A percentile compares a stretch with the other conserved stretches of the same genome.
phyloP scores from a whole-genome alignment of 2,797 vertebrate species.

The Periophthalmus magnuspinnatus region DNA sequence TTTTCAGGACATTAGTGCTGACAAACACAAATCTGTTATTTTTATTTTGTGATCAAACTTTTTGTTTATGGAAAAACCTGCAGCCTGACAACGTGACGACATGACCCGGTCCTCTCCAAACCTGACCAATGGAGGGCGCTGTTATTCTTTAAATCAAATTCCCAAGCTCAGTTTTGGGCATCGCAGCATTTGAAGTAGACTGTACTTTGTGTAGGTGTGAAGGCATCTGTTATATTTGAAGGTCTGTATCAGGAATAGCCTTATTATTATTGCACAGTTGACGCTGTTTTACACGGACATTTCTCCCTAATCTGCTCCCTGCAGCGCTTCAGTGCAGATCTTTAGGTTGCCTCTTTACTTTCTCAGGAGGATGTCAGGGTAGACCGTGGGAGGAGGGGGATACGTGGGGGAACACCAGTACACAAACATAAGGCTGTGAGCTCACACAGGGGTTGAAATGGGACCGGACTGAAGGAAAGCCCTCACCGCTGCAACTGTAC shows the following conservation, averaged over 20 bases:
- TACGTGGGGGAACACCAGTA: slow-evolving; percentile 26
- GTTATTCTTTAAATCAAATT: slow-evolving; percentile 43
- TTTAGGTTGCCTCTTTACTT: slow-evolving; percentile 31
- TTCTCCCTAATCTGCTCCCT: background rate
- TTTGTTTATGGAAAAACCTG: no score
- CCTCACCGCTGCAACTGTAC: slow-evolving; percentile 19
- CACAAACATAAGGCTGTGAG: slow-evolving; percentile 35
- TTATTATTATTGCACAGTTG: background rate
- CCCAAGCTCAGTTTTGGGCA: background rate
- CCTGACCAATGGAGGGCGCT: slow-evolving; percentile 39
- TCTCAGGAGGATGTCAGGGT: slow-evolving; percentile 28
- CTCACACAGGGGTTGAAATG: slow-evolving; percentile 43
- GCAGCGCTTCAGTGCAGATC: background rate
- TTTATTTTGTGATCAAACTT: no score
- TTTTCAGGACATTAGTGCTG: no score
- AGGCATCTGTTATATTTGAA: slow-evolving; percentile 39
- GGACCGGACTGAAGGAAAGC: slow-evolving; percentile 50
- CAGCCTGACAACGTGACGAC: no score
- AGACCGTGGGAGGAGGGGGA: slow-evolving; percentile 6
- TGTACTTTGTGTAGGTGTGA: slow-evolving; percentile 23
- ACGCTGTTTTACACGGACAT: background rate
- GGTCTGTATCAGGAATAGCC: slow-evolving; percentile 7
- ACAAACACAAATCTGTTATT: no score
- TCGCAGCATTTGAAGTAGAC: background rate
- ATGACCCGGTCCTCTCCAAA: no score